Percentiles rank a stretch among this genome's conserved stretches.
Conservation (phyloP, 2,113 vertebrate species). For the Pelodiscus sinensis region DNA sequence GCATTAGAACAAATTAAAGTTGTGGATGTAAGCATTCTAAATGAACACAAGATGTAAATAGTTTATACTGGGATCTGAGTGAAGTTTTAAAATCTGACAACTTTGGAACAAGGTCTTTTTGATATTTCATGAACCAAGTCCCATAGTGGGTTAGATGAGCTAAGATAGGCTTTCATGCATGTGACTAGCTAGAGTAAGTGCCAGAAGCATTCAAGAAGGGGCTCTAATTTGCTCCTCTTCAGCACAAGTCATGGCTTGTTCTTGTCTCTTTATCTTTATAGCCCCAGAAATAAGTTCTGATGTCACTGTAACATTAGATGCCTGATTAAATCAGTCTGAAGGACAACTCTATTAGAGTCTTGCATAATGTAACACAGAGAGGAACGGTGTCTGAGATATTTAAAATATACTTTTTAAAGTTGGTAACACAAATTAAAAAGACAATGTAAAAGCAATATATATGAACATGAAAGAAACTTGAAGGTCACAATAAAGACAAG, state of each 20-base stretch:
- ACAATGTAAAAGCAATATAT: not conserved
- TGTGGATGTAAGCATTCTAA: conserved; percentile 25
- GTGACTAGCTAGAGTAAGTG: not conserved
- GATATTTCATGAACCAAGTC: conserved; percentile 16
- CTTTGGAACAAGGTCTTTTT: not conserved
- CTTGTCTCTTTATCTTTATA: conserved; percentile 47
- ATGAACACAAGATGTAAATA: not conserved
- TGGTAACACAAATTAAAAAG: conserved; percentile 28
- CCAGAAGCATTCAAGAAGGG: not conserved
- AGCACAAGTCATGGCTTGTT: conserved; percentile 23
- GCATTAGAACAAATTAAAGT: not conserved
- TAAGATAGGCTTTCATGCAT: not conserved
- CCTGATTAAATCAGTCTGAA: conserved; percentile 56
- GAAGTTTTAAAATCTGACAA: conserved; percentile 9
- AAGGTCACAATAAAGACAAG: not conserved
- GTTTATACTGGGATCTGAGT: not conserved
- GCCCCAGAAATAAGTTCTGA: conserved; percentile 37
- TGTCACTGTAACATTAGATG: conserved; percentile 32
- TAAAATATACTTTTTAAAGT: conserved; percentile 47
- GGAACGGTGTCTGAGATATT: conserved; percentile 38
- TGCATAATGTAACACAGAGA: conserved; percentile 49
- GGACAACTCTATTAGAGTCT: conserved; percentile 51
- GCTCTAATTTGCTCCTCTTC: conserved; percentile 7
- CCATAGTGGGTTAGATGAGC: not conserved
- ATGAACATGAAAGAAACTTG: not conserved